Base-by-base conservation (phyloP, 1,140 invertebrate species). In the Drosophila novamexicana region DNA sequence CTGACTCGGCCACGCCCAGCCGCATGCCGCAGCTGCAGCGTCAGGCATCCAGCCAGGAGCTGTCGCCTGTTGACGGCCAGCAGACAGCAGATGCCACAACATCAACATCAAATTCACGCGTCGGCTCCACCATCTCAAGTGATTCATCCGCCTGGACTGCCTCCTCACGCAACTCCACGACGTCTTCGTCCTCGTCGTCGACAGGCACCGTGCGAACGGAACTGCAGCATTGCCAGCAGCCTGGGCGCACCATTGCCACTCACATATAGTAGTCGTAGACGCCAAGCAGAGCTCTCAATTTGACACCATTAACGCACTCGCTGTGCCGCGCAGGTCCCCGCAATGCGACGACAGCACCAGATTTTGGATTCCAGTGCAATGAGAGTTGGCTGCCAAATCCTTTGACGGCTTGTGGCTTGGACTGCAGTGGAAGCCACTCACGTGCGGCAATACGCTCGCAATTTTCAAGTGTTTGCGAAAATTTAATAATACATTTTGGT, bases 151-250 rank as follows among this genome's bases (percentile, higher is more conserved):
- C 77, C 36, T 83, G 81, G 58, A 63, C 65, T 14, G 75, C 62
- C 32, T 81, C 81, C n/a, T 77, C 69, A 42, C 49, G 75, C 63
- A 68, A 79, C 10, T 56, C 79, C 4, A 62, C 69, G 32, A 73
- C 81, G 18, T 81, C 52, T 5, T 54, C 77, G 10, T 83, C 88
- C 10, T 91, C 86, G n/a, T 90, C 90, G 6, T 91, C 91, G 10
- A 92, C 91, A 7, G 91, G 85, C 47, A 92, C 91, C 8, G 91
- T 92, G 49, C 91, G 90, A 59, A 92, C 91, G 29, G 91, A 92
- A 59, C 63, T 91, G 75, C 82, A 91, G 77, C 88, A 91, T 44
- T 70, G 71, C 32, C 77, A 77, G 67, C 75, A 71, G 42, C 65
- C 68, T 7, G 64, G 79, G 34, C 71, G 69, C 68, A 74, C 79